Percentiles rank a stretch among this genome's conserved stretches.
Conservation (phyloP, 2,797 vertebrate species). For the Chelonia mydas region DNA sequence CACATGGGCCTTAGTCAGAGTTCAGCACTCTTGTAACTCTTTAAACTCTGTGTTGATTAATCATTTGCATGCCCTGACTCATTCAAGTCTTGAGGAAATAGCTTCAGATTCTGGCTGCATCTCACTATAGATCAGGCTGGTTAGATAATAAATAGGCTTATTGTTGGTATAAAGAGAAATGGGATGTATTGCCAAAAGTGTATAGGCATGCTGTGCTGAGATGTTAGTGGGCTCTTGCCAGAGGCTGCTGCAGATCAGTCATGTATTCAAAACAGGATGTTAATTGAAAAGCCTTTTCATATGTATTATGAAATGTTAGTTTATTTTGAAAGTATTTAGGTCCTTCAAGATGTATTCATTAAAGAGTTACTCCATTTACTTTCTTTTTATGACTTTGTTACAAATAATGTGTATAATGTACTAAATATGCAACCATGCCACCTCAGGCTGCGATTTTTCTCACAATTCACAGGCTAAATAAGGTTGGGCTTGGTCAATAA, state of each 20-base stretch:
- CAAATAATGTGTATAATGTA: conserved; percentile 2
- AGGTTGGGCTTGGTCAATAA: background rate
- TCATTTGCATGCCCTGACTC: conserved; percentile 77
- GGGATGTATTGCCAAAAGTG: conserved; percentile 54
- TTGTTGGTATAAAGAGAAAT: conserved; percentile 61
- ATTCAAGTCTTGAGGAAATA: conserved; percentile 73
- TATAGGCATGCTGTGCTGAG: conserved; percentile 45
- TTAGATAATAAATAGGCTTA: conserved; percentile 70
- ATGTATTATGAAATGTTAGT: conserved; percentile 53
- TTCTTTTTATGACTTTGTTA: conserved; percentile 15
- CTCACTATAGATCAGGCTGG: conserved; percentile 61
- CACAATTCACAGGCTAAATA: background rate
- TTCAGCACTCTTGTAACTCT: conserved; percentile 63
- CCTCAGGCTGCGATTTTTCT: conserved; percentile 43
- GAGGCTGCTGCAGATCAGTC: conserved; percentile 45
- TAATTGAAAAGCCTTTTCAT: conserved; percentile 62
- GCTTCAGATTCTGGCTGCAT: conserved; percentile 57
- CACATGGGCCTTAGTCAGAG: conserved; percentile 63
- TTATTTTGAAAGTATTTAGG: conserved; percentile 54
- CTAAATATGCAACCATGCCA: background rate
- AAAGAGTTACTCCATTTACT: conserved; percentile 31
- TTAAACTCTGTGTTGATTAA: conserved; percentile 73
- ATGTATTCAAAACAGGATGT: conserved; percentile 53
- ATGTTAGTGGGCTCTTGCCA: conserved; percentile 58
- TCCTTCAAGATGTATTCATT: conserved; percentile 33